These are phyloP conservation scores for Hypocryptadius cinnamomeus DNA, from an alignment of 2,113 vertebrate species.

Conservation along the genomic window DNA sequence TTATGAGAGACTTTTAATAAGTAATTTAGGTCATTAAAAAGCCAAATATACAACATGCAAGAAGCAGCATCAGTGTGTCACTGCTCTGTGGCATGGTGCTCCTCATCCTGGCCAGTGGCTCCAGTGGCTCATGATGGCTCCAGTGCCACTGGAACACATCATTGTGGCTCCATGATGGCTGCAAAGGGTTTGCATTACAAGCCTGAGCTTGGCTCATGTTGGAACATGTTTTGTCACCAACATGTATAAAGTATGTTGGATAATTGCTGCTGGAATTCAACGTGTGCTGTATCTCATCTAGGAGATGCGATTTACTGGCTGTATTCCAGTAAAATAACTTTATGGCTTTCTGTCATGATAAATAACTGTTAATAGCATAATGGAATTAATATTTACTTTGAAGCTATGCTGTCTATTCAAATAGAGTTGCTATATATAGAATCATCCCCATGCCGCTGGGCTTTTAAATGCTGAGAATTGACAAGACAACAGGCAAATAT, in stretches of 20 bases:
- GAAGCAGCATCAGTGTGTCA: not conserved
- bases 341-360: constrained; percentile 64
- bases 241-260: not conserved
- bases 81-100: not conserved
- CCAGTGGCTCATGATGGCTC: not conserved
- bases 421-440: constrained; percentile 47
- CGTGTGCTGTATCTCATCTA: constrained; percentile 30
- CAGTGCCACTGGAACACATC: not conserved
- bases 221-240: not conserved
- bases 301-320: constrained; percentile 54
- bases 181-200: not conserved
- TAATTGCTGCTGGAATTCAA: not conserved
- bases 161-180: not conserved
- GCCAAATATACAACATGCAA: not conserved
- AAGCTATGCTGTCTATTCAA: constrained; percentile 48
- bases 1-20: constrained; percentile 40
- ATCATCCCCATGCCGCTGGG: not conserved
- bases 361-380: constrained; percentile 70
- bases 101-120: not conserved
- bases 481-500: not conserved
- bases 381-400: constrained; percentile 75
- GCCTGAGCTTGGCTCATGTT: not conserved
- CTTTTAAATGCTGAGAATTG: not conserved
- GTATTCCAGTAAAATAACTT: constrained; percentile 61
- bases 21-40: constrained; percentile 45